phyloP scores from a whole-genome alignment of 2,888 invertebrate species.

The Chelonus formosanus region DNA sequence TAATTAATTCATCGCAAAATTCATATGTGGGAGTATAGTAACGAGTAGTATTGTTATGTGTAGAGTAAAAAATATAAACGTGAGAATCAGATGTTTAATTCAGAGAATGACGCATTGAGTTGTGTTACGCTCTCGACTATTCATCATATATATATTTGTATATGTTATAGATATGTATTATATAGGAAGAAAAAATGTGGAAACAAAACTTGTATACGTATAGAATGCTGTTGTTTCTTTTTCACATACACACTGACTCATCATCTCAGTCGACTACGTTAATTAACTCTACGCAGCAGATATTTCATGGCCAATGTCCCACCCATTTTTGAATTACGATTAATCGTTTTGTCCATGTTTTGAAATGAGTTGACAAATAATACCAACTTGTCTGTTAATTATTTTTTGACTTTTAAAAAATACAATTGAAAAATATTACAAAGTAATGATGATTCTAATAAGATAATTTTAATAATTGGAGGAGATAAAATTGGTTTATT shows the following conservation, averaged over 20 bases:
- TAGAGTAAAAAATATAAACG: neutral
- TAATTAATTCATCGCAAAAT: conserved; percentile 18
- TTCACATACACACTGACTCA: conserved; percentile 4
- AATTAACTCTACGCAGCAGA: conserved; percentile 33
- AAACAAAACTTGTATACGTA: neutral
- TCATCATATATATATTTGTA: neutral
- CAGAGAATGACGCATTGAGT: conserved; percentile 26
- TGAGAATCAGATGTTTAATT: conserved; percentile 23
- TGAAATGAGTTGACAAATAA: too few species aligned
- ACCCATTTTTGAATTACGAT: conserved; percentile 37
- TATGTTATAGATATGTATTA: too few species aligned
- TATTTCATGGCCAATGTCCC: conserved; percentile 52
- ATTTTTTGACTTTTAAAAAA: too few species aligned
- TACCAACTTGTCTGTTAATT: too few species aligned
- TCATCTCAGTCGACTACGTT: conserved; percentile 39
- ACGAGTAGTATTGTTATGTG: neutral
- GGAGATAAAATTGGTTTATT: too few species aligned
- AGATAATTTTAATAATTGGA: too few species aligned
- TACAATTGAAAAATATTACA: too few species aligned
- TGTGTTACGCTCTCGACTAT: neutral
- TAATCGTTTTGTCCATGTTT: too few species aligned
- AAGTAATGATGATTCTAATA: too few species aligned
- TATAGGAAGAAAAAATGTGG: conserved; percentile 1
- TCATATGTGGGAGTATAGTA: conserved; percentile 19
- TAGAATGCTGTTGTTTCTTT: too few species aligned